Evolutionary conservation across 53 echinoderm and acorn worm genomes (phyloP).

Genomic region (Antedon mediterranea): DNA sequence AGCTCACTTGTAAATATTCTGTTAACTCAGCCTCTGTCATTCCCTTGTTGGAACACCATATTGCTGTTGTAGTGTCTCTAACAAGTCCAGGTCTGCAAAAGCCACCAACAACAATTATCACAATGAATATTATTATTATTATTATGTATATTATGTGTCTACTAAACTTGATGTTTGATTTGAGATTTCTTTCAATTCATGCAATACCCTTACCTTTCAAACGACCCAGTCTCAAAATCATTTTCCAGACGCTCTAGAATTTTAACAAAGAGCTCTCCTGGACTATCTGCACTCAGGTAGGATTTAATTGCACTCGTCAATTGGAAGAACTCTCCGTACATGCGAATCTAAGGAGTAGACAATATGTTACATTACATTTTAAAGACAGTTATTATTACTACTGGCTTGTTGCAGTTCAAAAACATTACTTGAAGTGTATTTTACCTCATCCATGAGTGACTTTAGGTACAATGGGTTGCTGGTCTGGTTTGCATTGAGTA

Average conservation of each 20-base stretch:
- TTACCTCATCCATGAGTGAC: conserved; percentile 37
- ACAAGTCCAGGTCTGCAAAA: conserved; percentile 21
- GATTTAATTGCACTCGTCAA: conserved; percentile 20
- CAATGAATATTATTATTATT: too few relatives aligned
- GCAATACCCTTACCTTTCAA: conserved; percentile 22
- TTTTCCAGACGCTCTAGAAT: conserved; percentile 35
- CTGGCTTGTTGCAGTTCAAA: not conserved
- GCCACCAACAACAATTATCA: too few relatives aligned
- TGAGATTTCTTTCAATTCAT: not conserved
- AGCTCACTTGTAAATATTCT: conserved; percentile 19
- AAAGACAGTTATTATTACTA: too few relatives aligned
- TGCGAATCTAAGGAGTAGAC: conserved; percentile 21
- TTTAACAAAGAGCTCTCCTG: conserved; percentile 39
- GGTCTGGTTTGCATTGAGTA: conserved; percentile 33
- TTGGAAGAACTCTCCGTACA: conserved; percentile 26
- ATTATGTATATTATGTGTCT: too few relatives aligned
- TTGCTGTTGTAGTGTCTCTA: conserved; percentile 27
- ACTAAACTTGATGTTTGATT: too few relatives aligned
- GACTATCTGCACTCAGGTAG: conserved; percentile 21
- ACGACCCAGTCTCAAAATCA: conserved; percentile 28
- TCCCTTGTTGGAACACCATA: conserved; percentile 33
- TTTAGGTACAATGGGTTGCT: conserved; percentile 35
- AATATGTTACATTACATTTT: too few relatives aligned
- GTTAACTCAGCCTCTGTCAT: conserved; percentile 36
- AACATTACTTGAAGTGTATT: not conserved